A percentile compares a stretch with the other conserved stretches of the same genome.
Conservation (phyloP, 2,113 vertebrate species). For the Podarcis cretensis region DNA sequence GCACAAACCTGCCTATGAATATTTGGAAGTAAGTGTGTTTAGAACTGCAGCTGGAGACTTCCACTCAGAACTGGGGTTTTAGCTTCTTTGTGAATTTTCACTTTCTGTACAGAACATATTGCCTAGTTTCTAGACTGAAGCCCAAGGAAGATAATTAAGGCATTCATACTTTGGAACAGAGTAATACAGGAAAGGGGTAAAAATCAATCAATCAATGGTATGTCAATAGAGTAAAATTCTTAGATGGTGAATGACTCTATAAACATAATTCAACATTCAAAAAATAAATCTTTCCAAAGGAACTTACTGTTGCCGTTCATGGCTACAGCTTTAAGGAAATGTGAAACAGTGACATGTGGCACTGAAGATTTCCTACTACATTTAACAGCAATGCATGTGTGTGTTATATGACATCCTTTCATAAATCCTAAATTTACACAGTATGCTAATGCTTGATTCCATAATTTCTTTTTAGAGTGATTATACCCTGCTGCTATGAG, state of each 20-base stretch:
- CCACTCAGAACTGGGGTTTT: neutral
- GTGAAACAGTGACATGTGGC: constrained; percentile 69
- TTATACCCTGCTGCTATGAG: constrained; percentile 71
- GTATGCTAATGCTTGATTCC: constrained; percentile 68
- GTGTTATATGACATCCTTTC: constrained; percentile 62
- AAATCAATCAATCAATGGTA: neutral
- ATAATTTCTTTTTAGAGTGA: constrained; percentile 73
- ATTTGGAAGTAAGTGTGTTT: neutral
- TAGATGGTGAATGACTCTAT: constrained; percentile 30
- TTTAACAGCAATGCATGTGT: constrained; percentile 64
- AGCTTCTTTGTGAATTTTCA: neutral
- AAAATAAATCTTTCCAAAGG: constrained; percentile 36
- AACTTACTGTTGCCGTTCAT: constrained; percentile 48
- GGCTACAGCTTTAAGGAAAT: constrained; percentile 63
- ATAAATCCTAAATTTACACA: constrained; percentile 72
- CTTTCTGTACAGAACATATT: neutral
- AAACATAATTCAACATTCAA: constrained; percentile 42
- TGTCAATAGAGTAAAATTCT: constrained; percentile 27
- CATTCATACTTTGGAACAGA: constrained; percentile 30
- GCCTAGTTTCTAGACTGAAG: constrained; percentile 26
- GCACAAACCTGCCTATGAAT: no score
- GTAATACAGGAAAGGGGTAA: constrained; percentile 15
- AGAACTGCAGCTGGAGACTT: fast-evolving
- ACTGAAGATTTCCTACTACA: constrained; percentile 63
- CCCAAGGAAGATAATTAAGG: constrained; percentile 35